Conservation (phyloP, 2,888 invertebrate genomes). For the Thecocarcelia acutangulata region DNA sequence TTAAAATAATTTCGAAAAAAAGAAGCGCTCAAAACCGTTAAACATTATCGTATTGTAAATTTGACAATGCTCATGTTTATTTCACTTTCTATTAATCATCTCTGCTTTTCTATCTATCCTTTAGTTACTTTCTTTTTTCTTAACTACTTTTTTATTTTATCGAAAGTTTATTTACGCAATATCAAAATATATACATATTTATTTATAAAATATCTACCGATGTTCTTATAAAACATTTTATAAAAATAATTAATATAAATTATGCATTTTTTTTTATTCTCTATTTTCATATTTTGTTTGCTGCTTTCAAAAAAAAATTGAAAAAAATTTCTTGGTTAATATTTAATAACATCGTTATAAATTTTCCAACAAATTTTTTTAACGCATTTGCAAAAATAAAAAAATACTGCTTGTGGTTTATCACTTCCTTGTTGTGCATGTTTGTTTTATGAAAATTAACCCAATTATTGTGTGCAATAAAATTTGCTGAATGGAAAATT, state of each 20-base stretch:
- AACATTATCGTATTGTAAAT: constrained; percentile 41
- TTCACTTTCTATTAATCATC: constrained; percentile 42
- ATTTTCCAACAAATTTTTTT: constrained; percentile 52
- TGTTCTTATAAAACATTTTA: constrained; percentile 63
- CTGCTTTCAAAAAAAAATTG: constrained; percentile 66
- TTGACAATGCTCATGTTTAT: constrained; percentile 43
- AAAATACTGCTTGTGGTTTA: constrained; percentile 51
- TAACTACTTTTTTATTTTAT: constrained; percentile 27
- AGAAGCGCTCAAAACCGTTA: constrained; percentile 55
- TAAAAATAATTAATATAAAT: constrained; percentile 59
- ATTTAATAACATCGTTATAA: no score
- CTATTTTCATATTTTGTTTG: constrained; percentile 76
- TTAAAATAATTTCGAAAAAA: background rate
- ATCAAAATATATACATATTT: constrained; percentile 31
- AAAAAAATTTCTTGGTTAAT: constrained; percentile 54
- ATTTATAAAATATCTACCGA: constrained; percentile 80
- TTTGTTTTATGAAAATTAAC: constrained; percentile 44
- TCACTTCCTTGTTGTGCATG: constrained; percentile 59
- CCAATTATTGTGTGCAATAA: constrained; percentile 39
- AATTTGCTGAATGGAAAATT: constrained; percentile 34
- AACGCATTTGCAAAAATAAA: constrained; percentile 45
- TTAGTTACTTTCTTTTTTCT: constrained; percentile 9
- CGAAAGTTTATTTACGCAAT: background rate
- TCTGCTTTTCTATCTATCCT: constrained; percentile 44
- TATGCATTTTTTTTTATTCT: constrained; percentile 70